Conservation (phyloP, 2,797 vertebrate genomes). For the Taenioides sp. region DNA sequence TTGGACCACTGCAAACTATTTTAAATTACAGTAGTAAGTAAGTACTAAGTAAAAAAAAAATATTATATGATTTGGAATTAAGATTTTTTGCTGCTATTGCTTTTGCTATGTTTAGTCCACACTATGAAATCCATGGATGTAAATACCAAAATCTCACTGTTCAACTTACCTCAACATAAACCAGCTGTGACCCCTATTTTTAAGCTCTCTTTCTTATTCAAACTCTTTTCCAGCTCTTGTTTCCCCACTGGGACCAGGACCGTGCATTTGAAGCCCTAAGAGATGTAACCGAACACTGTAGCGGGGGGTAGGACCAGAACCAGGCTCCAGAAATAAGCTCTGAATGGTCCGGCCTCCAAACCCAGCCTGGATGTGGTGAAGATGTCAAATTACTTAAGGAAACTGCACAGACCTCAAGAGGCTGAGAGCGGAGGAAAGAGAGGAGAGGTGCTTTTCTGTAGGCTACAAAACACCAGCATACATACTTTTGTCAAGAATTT, state of each 20-base stretch:
- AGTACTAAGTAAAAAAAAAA: too few relatives aligned
- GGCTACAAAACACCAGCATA: slow-evolving; percentile 47
- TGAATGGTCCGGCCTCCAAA: slow-evolving; percentile 72
- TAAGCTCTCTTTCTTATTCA: slow-evolving; percentile 11
- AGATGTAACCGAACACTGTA: slow-evolving; percentile 76
- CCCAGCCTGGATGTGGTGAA: slow-evolving; percentile 85
- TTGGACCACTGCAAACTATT: too few relatives aligned
- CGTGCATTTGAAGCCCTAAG: slow-evolving; percentile 76
- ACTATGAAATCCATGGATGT: not conserved
- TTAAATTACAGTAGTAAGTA: too few relatives aligned
- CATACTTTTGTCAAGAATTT: not conserved
- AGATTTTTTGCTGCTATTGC: not conserved
- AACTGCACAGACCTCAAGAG: slow-evolving; percentile 79
- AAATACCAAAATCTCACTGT: not conserved
- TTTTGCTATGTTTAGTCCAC: not conserved
- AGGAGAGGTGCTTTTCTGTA: slow-evolving; percentile 31
- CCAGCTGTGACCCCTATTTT: slow-evolving; percentile 1
- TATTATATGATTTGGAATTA: too few relatives aligned
- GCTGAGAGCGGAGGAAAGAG: slow-evolving; percentile 41
- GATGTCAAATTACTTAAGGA: slow-evolving; percentile 83
- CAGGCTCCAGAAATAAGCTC: slow-evolving; percentile 75
- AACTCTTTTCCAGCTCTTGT: slow-evolving; percentile 18
- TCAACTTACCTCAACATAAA: slow-evolving; percentile 12
- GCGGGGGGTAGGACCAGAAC: slow-evolving; percentile 74
- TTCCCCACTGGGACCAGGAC: slow-evolving; percentile 66